Base-by-base conservation (phyloP, 1,140 invertebrate genomes). In the Frieseomelitta varia region DNA sequence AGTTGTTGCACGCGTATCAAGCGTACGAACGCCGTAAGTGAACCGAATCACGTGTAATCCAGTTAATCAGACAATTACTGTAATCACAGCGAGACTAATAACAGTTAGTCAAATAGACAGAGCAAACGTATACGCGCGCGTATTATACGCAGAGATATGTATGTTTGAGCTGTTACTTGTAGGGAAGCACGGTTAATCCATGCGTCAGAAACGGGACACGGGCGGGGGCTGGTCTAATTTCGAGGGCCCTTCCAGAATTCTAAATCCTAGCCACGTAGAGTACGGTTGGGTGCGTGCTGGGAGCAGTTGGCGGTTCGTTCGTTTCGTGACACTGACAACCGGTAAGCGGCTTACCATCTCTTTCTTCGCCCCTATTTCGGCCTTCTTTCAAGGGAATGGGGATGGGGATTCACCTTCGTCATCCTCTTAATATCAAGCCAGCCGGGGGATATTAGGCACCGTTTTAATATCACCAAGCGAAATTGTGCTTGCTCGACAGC, bases 311-410 rank as follows among this genome's bases (percentile, higher is more conserved):
- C 21, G 24, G 34, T 39, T 69, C 53, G 19, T 58, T 78, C 65
- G 39, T 71, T 83, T 27, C 81, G 39, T 53, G 81, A 58, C n/a
- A 79, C n/a, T 21, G 17, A 12, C n/a, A 21, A 58, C 27, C 30
- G 53, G 58, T 90, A 90, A 89, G 89, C 88, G 53, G 88, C 86
- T 90, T 89, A 89, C 55, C 55, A 69, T 71, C 65, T 53, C 65
- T 85, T 68, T 86, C 51, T 87, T 78, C 27, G 39, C 12, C 47
- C 2, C 21, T 21, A 30, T 39, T 55, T 55, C 71, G 30, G 47
- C 63, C 39, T 78, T 83, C 74, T n/a, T 77, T 51, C 21, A 47
- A 47, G 39, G 39, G 39, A 8, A 8, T 6, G 39, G 8, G 39
- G 6, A 6, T 0, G 6, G 47, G 24, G 55, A 79, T 71, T 61